Evolutionary conservation across 1,140 invertebrate genomes (phyloP), one percentile per base, ranked within the genome.

Genomic region (Lamellibrachia luymesi): DNA sequence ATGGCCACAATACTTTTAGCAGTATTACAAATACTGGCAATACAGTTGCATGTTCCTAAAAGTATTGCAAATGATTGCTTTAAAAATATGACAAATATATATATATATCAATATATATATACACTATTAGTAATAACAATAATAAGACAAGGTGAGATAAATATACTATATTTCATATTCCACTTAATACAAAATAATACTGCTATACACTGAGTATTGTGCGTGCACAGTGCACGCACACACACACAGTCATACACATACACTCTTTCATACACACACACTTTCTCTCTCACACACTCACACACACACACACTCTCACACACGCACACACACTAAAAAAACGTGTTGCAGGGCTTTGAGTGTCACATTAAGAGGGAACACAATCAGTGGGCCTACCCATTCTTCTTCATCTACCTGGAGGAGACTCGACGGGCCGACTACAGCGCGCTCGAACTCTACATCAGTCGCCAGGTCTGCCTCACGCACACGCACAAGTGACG

Each of bases 341-440:
- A 93, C n/a, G 92, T 91, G 38, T 51, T 93, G 92, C 91, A 94
- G 93, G 94, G 94, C 38, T 94, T 93, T 27, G 92, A 93, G 49
- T 89, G 92, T 17, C 94, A 94, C 64, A 90, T 94, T 7, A 92
- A 92, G 17, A 64, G 93, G 8, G 94, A 94, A 90, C 94, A 94
- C 90, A 92, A 94, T 90, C 92, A 93, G 50, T 94, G 94, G 94
- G 92, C 94, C 38, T 94, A 94, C 51, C 56, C 94, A 22, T 94
- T 92, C 92, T 94, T 93, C 92, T 94, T 94, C 92, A 94, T 94
- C 38, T 80, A 94, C 51, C 92, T 94, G 50, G 64, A 93, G 17
- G 93, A 93, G 51, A 94, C 93, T 5, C 90, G 92, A 51, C 89
- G 91, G 4, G 91, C 90, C 50, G 94, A 94, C 90, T 94, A 94